Conservation (phyloP, 1,140 invertebrate genomes). For the Trigoniulus corallinus region DNA sequence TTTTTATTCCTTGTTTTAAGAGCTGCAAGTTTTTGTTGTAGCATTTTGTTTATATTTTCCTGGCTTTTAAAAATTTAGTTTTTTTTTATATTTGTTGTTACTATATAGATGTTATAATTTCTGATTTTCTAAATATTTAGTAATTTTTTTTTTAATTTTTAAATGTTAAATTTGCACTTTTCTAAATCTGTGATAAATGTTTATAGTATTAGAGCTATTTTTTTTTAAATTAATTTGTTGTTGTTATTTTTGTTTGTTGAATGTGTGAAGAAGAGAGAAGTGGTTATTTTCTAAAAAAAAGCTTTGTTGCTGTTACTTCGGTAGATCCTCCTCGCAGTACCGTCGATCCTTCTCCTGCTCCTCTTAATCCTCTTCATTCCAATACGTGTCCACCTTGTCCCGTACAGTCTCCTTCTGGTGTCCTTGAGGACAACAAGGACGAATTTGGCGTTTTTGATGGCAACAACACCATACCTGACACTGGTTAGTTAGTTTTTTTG, state of each 20-base stretch:
- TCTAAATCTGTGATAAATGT: no score
- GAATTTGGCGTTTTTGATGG: neutral
- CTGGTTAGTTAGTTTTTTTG: neutral
- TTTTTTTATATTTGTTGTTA: no score
- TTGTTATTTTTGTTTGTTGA: neutral
- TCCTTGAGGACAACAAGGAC: neutral
- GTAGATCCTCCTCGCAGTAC: neutral
- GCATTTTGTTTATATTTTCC: no score
- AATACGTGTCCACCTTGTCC: slow-evolving; percentile 2
- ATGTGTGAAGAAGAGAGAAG: neutral
- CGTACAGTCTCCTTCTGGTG: neutral
- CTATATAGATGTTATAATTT: no score
- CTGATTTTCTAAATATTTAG: no score
- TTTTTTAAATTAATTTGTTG: neutral
- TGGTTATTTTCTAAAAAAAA: neutral
- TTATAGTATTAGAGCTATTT: neutral
- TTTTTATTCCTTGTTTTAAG: no score
- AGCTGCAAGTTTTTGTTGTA: no score
- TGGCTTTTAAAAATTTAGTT: no score
- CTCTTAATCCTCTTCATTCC: slow-evolving; percentile 1
- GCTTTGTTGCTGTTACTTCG: neutral
- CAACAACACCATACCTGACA: slow-evolving; percentile 1
- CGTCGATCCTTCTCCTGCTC: slow-evolving; percentile 3
- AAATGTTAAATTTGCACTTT: no score
- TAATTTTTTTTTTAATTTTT: no score